Percentiles rank a stretch among this genome's conserved stretches.
phyloP scores from a whole-genome alignment of 2,113 vertebrate species.

The Trochalopteron elliotii region DNA sequence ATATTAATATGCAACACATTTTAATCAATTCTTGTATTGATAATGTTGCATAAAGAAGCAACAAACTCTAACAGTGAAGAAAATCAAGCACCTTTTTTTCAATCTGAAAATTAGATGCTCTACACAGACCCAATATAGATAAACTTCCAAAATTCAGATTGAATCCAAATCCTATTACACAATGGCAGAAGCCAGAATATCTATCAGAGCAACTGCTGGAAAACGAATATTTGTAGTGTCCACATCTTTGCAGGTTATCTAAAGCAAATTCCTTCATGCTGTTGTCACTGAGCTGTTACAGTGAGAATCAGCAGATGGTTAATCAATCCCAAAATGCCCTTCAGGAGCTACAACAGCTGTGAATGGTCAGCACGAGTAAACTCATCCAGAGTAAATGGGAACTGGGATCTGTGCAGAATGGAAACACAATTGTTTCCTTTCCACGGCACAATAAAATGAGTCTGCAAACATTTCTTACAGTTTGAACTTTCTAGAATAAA shows the following conservation, averaged over 20 bases:
- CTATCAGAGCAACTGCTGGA: neutral
- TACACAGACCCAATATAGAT: neutral
- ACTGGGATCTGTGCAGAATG: neutral
- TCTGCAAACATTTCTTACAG: neutral
- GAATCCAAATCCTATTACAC: neutral
- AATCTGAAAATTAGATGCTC: neutral
- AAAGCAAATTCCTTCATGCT: conserved; percentile 28
- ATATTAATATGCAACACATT: neutral
- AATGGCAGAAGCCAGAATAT: neutral
- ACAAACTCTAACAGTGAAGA: neutral
- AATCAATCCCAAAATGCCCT: conserved; percentile 60
- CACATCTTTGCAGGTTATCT: neutral
- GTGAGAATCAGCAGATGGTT: conserved; percentile 62
- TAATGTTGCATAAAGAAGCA: neutral
- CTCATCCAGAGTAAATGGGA: conserved; percentile 32
- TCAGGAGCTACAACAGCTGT: conserved; percentile 57
- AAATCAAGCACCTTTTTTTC: neutral
- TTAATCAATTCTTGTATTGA: neutral
- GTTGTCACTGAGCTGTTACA: conserved; percentile 11
- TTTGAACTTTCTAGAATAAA: neutral
- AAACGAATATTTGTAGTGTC: conserved; percentile 1
- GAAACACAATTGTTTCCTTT: neutral
- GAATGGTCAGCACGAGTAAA: conserved; percentile 50
- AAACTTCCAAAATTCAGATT: neutral
- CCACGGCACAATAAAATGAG: neutral